Evolutionary conservation across 2,888 invertebrate genomes (phyloP).

Genomic region (Pseudoips prasinana): DNA sequence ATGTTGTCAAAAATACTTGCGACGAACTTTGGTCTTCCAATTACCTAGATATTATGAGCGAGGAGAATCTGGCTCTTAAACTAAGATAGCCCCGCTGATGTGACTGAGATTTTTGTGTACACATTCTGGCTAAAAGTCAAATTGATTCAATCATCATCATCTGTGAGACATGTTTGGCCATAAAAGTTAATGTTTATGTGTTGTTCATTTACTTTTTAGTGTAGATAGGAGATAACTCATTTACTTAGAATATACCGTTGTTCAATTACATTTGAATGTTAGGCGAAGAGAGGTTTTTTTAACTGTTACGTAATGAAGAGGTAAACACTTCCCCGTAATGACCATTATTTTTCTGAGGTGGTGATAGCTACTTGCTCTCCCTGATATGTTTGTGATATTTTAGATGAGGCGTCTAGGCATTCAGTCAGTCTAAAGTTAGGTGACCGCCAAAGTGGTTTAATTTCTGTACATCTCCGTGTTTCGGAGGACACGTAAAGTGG

Average conservation of each 20-base stretch:
- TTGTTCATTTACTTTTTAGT: constrained; percentile 6
- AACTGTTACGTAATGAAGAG: too few relatives aligned
- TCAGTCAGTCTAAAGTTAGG: too few relatives aligned
- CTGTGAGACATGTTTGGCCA: constrained; percentile 9
- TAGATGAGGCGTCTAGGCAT: too few relatives aligned
- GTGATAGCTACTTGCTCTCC: too few relatives aligned
- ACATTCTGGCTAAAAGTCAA: constrained; percentile 13
- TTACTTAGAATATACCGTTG: too few relatives aligned
- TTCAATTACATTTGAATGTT: too few relatives aligned
- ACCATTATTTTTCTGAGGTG: too few relatives aligned
- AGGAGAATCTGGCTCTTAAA: constrained; percentile 6
- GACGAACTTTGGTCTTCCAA: constrained; percentile 31
- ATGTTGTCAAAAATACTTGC: constrained; percentile 51
- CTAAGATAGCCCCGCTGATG: constrained; percentile 15
- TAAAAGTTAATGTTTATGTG: constrained; percentile 4
- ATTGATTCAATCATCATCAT: constrained; percentile 17
- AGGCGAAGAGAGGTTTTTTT: background rate
- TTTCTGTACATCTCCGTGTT: too few relatives aligned
- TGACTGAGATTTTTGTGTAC: constrained; percentile 6
- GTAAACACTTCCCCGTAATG: too few relatives aligned
- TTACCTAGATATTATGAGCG: constrained; percentile 20
- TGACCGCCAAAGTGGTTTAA: too few relatives aligned
- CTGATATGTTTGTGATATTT: too few relatives aligned
- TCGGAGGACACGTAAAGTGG: too few relatives aligned
- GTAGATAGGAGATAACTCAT: background rate